These are phyloP conservation scores for Chrysopa pallens DNA, from an alignment of 1,140 invertebrate genomes.

Conservation along the genomic window DNA sequence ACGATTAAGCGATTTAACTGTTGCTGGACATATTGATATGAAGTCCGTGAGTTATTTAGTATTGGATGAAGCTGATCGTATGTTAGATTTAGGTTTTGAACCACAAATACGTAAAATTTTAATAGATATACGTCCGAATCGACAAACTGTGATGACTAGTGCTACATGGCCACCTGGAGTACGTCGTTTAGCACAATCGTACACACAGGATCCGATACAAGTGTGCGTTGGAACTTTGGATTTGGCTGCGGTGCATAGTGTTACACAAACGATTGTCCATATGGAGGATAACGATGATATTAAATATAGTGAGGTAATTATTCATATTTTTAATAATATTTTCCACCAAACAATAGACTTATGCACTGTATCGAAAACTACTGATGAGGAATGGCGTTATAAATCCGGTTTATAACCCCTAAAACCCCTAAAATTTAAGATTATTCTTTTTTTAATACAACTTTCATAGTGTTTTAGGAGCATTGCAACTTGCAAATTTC, in stretches of 20 bases:
- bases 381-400: no score
- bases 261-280: slow-evolving; percentile 56
- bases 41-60: slow-evolving; percentile 52
- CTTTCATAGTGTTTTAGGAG: no score
- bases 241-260: slow-evolving; percentile 64
- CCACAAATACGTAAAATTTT: slow-evolving; percentile 90
- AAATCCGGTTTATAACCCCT: no score
- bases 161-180: slow-evolving; percentile 82
- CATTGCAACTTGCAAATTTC: no score
- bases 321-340: slow-evolving; percentile 5
- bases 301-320: slow-evolving; percentile 36
- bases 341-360: no score
- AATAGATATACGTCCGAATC: slow-evolving; percentile 55
- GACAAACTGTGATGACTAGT: slow-evolving; percentile 77
- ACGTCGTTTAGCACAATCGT: slow-evolving; percentile 57
- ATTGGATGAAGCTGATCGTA: slow-evolving; percentile 86
- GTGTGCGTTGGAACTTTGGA: slow-evolving; percentile 78
- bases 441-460: no score
- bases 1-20: slow-evolving; percentile 58
- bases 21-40: not conserved
- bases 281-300: slow-evolving; percentile 43
- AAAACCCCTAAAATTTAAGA: no score
- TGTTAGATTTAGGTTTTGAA: slow-evolving; percentile 96
- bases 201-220: slow-evolving; percentile 76
- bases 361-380: no score